Base-by-base conservation (phyloP, 30 jellyfish, hydroid and myxozoan species). In the Aurelia coerulea region DNA sequence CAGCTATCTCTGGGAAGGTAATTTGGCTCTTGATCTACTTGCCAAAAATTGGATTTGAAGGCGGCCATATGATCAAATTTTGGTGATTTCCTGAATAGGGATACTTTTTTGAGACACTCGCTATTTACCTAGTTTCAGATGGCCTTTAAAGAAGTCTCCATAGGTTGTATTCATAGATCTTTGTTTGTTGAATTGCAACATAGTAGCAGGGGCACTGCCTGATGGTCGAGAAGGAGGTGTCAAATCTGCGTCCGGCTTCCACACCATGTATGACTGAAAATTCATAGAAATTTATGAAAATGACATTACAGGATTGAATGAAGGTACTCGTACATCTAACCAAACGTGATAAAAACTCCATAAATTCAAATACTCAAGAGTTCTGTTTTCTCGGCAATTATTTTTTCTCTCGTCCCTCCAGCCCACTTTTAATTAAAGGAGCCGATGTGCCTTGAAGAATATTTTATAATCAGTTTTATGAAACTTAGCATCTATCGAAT, bases 201-300 rank as follows among this genome's bases (percentile, higher is more conserved):
- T 17, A 2, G 92, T 60, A 0, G 81, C 72, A 15, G 92, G 92
- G 33, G 92, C 92, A 35, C 86, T 83, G 6, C 50, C 92, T 18
- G 74, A 58, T 31, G 74, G 84, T n/a, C 92, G 79, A 46, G 14
- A 7, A 35, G 79, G 73, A 3, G 81, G 86, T 14, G 73, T 65
- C 29, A 75, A 49, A 31, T 83, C 92, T 15, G 86, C 82, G 31
- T 58, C 46, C 12, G 97, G 97, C 35, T 89, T 89, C 97, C 97
- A 89, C 34, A 89, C 81, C 97, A 89, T 89, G 67, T 89, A 89
- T 14, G 84, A 41, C 97, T 89, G 66, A 32, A 65, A 87, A 68
- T 15, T 37, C 65, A 71, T 12, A 71, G 34, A 6, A 23, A 49
- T 71, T 4, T 9, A 46, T 9, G 2, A 46, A 8, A 9, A 46